Evolutionary conservation across 2,113 vertebrate genomes (phyloP), one percentile per base, ranked within the genome.

Genomic region (Caretta caretta): DNA sequence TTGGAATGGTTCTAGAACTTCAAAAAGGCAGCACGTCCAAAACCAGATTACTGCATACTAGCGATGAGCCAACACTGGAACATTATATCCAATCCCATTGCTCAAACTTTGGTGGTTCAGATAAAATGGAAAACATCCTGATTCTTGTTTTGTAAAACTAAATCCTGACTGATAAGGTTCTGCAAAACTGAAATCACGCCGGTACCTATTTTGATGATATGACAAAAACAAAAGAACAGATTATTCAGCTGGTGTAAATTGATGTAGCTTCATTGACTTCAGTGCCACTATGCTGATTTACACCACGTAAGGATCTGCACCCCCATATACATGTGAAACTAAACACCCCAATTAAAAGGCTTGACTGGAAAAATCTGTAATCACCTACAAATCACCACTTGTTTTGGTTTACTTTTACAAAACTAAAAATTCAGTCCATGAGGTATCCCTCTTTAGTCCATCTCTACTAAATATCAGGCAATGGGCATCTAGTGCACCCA

Each of bases 111-210:
- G 31, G 31, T 65, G 62, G 14, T 65, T 65, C 62, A 65, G 31
- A 65, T 65, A 65, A 35, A 35, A 65, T 65, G 62, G 62, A 65
- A 65, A 31, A 31, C 31, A 65, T 19, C 31, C 62, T 35, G 14
- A 6, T 65, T 65, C 7, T 17, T 65, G 62, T 75, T 24, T 75
- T 46, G 38, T 75, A 59, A 42, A 93, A 84, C 27, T 86, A 94
- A 81, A 94, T 80, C 69, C 88, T 22, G 16, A 59, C 69, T 83
- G 53, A 27, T 12, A 83, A 87, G 59, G 93, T 69, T 48, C 83
- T 90, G 31, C 56, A 87, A 88, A 90, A 49, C 6, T 46, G 24
- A 76, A 27, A 10, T 83, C 76, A 65, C 62, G 24, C 42, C 48
- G 42, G 22, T 27, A 12, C 42, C 75, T n/a, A 48, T 76, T 76